Evolutionary conservation across 2,888 invertebrate genomes (phyloP), one percentile per base, ranked within the genome.

Genomic region (Odontocolon sp.): DNA sequence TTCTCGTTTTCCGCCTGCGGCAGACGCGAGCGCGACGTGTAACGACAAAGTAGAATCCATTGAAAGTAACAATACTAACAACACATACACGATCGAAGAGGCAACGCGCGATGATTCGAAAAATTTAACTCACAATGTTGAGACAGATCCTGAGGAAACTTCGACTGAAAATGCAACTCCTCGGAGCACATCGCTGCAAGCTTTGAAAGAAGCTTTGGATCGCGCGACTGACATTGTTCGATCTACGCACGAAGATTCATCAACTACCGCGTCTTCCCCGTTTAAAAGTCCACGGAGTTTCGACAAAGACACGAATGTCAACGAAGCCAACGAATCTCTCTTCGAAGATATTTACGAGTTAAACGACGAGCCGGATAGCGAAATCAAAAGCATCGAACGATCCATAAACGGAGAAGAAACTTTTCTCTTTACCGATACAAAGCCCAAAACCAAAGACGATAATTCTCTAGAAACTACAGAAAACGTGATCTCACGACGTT

Each of bases 171-270:
- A 56, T 1, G 56, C 76, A 40, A 70, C 61, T 4, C 33, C 73
- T 3, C 63, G 77, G 6, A 82, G 57, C 18, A 66, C 77, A 70
- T 77, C 86, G 0, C 64, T 88, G 59, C 79, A 81, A 66, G 77
- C 79, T 2, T 36, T 88, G 42, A 85, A 85, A 70, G 80, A 87
- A 9, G 86, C 88, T 8, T 70, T 88, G 9, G 86, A 88, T 59
- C 81, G 88, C 16, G 88, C 86, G 4, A 87, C 87, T 1, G 77
- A 86, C 42, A 84, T 88, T n/a, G 80, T 87, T 2, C 72, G 79
- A 14, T 80, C 85, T 3, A 59, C 42, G 31, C 68, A 26, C 23
- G 52, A 42, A 1, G 77, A 77, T 23, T 63, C 75, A 0, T 36
- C 54, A 4, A 76, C 82, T 4, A 42, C 9, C 14, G 61, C 4